Conservation (phyloP, 1,140 invertebrate species). For the Heliconius melpomene region DNA sequence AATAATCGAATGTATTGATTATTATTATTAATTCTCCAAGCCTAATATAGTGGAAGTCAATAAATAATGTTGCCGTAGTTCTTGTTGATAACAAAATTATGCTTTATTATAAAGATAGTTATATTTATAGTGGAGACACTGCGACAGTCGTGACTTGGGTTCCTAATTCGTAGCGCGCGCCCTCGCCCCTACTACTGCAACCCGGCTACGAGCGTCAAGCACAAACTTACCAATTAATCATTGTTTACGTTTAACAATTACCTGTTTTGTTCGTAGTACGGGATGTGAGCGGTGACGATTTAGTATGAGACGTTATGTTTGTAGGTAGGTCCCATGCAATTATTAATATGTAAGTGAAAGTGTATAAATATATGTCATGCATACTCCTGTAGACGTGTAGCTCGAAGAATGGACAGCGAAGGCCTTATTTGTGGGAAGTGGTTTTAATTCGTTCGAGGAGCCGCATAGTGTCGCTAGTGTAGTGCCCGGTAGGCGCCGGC, state of each 20-base stretch:
- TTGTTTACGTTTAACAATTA: slow-evolving; percentile 53
- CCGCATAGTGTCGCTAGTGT: slow-evolving; percentile 69
- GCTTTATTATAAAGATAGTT: slow-evolving; percentile 76
- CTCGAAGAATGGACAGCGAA: slow-evolving; percentile 54
- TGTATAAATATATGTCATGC: slow-evolving; percentile 74
- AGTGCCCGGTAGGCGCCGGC: slow-evolving; percentile 48
- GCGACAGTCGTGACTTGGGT: slow-evolving; percentile 63
- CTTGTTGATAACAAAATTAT: slow-evolving; percentile 76
- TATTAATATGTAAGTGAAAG: slow-evolving; percentile 77
- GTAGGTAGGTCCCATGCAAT: slow-evolving; percentile 79
- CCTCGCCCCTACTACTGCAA: slow-evolving; percentile 10
- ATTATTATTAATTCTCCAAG: slow-evolving; percentile 66
- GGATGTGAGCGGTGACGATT: slow-evolving; percentile 15
- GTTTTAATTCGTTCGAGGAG: slow-evolving; percentile 33
- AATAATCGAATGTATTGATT: slow-evolving; percentile 30
- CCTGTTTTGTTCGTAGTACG: slow-evolving; percentile 57
- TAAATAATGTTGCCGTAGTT: slow-evolving; percentile 75
- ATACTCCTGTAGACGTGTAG: slow-evolving; percentile 65
- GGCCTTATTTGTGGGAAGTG: slow-evolving; percentile 65
- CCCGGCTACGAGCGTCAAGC: slow-evolving; percentile 65
- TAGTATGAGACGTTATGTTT: slow-evolving; percentile 68
- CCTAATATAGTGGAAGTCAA: slow-evolving; percentile 68
- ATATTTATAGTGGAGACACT: slow-evolving; percentile 72
- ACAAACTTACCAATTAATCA: slow-evolving; percentile 74
- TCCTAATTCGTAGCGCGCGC: slow-evolving; percentile 61